Percentiles rank a stretch among this genome's conserved stretches.
These are phyloP conservation scores for Lithophane semibrunnea DNA, from an alignment of 2,888 invertebrate species.

Conservation along the genomic window DNA sequence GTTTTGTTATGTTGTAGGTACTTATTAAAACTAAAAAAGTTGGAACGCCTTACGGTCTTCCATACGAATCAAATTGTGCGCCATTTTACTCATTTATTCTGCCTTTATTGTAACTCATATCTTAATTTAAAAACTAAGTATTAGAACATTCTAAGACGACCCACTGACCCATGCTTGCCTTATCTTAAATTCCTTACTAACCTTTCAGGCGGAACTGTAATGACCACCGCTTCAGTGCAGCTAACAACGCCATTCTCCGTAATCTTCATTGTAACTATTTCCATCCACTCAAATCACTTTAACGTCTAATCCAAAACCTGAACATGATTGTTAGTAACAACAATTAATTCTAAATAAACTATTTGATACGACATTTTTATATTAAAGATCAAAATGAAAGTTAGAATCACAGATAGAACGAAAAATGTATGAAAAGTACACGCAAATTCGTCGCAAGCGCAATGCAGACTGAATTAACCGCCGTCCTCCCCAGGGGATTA, in stretches of 20 bases:
- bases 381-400: conserved; percentile 5
- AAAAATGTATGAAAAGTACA: conserved; percentile 56
- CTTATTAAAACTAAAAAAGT: too few relatives aligned
- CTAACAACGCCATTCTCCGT: conserved; percentile 74
- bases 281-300: conserved; percentile 52
- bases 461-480: conserved; percentile 71
- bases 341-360: conserved; percentile 40
- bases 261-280: conserved; percentile 79
- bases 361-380: conserved; percentile 46
- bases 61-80: too few relatives aligned
- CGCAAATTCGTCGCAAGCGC: conserved; percentile 75
- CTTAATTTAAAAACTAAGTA: too few relatives aligned
- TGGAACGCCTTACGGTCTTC: too few relatives aligned
- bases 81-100: too few relatives aligned
- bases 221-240: conserved; percentile 62
- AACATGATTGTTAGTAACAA: conserved; percentile 34
- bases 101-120: too few relatives aligned
- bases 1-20: too few relatives aligned
- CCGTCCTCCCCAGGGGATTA: conserved; percentile 76
- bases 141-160: too few relatives aligned
- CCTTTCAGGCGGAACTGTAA: conserved; percentile 61
- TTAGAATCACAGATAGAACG: conserved; percentile 6
- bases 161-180: conserved; percentile 6
- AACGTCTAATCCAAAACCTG: conserved; percentile 29
- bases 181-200: conserved; percentile 67